Evolutionary conservation across 2,113 vertebrate species (phyloP).

Genomic region (Charadrius vociferus): DNA sequence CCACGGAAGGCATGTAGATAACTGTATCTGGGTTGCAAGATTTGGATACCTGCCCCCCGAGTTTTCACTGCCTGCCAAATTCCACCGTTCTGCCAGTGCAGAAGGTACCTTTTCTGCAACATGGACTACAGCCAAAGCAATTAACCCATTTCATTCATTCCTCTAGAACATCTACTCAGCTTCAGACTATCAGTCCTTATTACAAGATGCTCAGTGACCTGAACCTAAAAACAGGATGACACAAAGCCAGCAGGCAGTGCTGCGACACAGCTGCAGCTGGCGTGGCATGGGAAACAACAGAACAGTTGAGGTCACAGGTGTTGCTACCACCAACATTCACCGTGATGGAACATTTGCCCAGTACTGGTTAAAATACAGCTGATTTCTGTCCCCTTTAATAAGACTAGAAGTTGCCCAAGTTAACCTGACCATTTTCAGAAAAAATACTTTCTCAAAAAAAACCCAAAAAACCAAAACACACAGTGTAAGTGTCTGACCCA

Average conservation of each 20-base stretch:
- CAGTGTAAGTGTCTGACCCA: background rate
- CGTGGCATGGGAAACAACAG: background rate
- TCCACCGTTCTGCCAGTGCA: background rate
- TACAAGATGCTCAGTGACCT: background rate
- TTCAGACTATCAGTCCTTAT: background rate
- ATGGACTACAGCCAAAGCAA: background rate
- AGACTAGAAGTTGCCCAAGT: background rate
- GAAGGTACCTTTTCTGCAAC: background rate
- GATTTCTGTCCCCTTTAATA: background rate
- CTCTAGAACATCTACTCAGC: background rate
- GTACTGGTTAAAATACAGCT: background rate
- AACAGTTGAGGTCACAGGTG: background rate
- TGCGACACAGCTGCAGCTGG: background rate
- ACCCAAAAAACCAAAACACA: background rate
- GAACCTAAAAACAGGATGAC: background rate
- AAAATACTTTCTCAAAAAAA: background rate
- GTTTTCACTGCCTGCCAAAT: background rate
- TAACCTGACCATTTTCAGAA: background rate
- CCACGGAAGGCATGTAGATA: background rate
- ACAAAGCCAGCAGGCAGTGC: background rate
- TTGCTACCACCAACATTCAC: background rate
- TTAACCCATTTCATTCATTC: background rate
- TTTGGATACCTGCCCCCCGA: background rate
- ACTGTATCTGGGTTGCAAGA: background rate
- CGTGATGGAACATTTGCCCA: background rate